Conservation (phyloP, 2,797 vertebrate genomes). For the Trachurus trachurus region DNA sequence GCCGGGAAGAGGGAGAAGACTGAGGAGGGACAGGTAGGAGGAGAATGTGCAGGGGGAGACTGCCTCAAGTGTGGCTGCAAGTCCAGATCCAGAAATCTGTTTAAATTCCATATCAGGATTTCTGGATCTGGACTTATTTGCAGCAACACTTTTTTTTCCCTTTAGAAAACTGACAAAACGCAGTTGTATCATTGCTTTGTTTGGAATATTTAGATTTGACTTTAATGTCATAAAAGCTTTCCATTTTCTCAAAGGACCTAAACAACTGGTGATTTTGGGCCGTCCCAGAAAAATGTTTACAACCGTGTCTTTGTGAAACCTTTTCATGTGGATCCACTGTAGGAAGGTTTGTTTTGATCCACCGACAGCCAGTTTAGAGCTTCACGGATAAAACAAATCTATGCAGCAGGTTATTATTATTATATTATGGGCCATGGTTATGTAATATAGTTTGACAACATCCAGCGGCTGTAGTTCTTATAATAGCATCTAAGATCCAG, state of each 20-base stretch:
- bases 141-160: background rate
- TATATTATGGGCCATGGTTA: too few relatives aligned
- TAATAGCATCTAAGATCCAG: too few relatives aligned
- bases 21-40: constrained; percentile 44
- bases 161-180: background rate
- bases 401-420: too few relatives aligned
- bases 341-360: background rate
- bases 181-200: background rate
- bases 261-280: fast-evolving
- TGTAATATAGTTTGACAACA: too few relatives aligned
- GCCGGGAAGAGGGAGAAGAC: constrained; percentile 37
- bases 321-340: background rate
- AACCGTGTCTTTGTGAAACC: background rate
- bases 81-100: too few relatives aligned
- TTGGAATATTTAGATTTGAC: background rate
- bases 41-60: background rate
- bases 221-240: background rate
- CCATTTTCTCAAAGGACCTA: background rate
- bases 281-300: background rate
- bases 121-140: background rate
- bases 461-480: too few relatives aligned
- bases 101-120: background rate
- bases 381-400: too few relatives aligned
- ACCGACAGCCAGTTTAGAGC: background rate
- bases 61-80: background rate